Base-by-base conservation (phyloP, 2,888 invertebrate species). In the Atrina japonica region DNA sequence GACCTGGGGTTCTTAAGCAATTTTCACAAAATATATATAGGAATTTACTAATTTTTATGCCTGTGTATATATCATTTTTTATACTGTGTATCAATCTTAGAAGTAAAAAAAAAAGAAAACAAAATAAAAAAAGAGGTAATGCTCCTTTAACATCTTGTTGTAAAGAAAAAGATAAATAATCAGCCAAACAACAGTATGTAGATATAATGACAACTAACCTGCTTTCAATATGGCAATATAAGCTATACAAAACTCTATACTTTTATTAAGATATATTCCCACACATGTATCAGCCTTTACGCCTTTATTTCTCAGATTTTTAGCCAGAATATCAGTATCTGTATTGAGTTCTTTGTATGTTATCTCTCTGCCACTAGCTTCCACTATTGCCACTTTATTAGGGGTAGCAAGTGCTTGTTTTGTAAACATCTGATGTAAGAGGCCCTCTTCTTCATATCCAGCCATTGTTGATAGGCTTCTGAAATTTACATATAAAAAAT, bases 211-310 rank as follows among this genome's bases (percentile, higher is more conserved):
- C n/a, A n/a, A 25, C 52, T 27, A 56, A 90, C 90, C 91, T 49
- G 91, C 90, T 81, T 88, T 89, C 11, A 91, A 81, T 21, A 90
- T 89, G 16, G 89, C 89, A 65, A 91, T 89, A 67, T 91, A 91
- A 3, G 89, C 68, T 21, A 90, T 72, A 23, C 86, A 84, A 73
- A 87, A 91, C 66, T 89, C 88, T 11, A 89, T 76, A 55, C 85
- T 82, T 75, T 88, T 88, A 61, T 89, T 87, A 85, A 91, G 86
- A 76, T 87, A 91, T 53, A 91, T 90, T 30, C 88, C 90, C 0
- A 90, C 89, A 72, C 84, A 82, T 0, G 78, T 77, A 66, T 91
- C 88, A 5, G 85, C 82, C 25, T 64, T 66, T 3, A 89, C 88
- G 2, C 89, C 89, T 43, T 71, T 80, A 3, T 69, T 43, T 18